Percentiles rank a stretch among this genome's conserved stretches.
phyloP scores from a whole-genome alignment of 2,113 vertebrate species.

The Gasterosteus aculeatus region DNA sequence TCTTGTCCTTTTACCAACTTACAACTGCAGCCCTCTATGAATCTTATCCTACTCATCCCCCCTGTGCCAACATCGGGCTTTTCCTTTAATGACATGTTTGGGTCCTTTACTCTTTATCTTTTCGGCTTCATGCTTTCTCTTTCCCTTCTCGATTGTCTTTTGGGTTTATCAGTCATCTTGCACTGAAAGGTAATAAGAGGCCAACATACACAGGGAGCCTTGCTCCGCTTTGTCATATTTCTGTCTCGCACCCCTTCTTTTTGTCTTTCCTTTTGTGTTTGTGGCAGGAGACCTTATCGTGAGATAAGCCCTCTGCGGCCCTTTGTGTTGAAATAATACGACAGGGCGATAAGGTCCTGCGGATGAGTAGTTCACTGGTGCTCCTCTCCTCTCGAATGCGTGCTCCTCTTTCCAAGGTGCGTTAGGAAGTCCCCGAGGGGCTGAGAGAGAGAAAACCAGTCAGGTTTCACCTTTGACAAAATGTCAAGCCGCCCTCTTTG shows the following conservation, averaged over 20 bases:
- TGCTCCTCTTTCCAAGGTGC: constrained; percentile 32
- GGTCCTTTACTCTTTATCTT: constrained; percentile 54
- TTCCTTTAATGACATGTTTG: constrained; percentile 66
- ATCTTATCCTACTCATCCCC: constrained; percentile 54
- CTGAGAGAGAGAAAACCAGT: constrained; percentile 50
- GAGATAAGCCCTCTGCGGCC: constrained; percentile 69
- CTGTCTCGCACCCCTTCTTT: constrained; percentile 53
- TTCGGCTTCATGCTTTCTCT: constrained; percentile 48
- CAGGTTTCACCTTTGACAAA: constrained; percentile 54
- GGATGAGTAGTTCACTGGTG: constrained; percentile 58
- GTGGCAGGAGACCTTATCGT: constrained; percentile 68
- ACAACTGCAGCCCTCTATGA: constrained; percentile 50
- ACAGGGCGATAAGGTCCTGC: constrained; percentile 60
- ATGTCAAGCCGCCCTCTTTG: constrained; percentile 21
- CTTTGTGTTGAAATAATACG: constrained; percentile 74
- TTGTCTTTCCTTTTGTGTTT: constrained; percentile 75
- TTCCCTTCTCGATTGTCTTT: constrained; percentile 68
- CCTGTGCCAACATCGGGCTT: constrained; percentile 41
- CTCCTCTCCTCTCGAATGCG: constrained; percentile 43
- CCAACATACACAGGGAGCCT: constrained; percentile 48
- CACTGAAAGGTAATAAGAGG: constrained; percentile 73
- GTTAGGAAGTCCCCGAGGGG: constrained; percentile 53
- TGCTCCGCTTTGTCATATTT: constrained; percentile 63
- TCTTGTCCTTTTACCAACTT: constrained; percentile 44
- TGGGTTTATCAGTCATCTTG: constrained; percentile 78